Conservation (phyloP, 37 sponge, comb jelly and placozoan genomes). For the Beroe ovata region DNA sequence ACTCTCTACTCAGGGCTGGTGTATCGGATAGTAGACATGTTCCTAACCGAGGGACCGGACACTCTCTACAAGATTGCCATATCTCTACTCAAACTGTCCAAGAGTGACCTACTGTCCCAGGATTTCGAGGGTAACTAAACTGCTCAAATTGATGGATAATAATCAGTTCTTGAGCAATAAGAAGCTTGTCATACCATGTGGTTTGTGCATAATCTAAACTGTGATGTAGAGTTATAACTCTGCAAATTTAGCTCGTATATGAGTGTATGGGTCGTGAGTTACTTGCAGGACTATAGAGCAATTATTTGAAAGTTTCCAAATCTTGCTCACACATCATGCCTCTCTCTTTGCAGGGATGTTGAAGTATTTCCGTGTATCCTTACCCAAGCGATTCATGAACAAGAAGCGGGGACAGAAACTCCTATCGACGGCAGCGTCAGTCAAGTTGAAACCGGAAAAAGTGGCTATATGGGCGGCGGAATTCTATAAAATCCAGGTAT, state of each 20-base stretch:
- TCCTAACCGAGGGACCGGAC: conserved; percentile 80
- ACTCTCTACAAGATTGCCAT: conserved; percentile 47
- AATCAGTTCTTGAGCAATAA: too few relatives aligned
- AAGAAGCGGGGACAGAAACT: conserved; percentile 71
- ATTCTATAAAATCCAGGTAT: conserved; percentile 37
- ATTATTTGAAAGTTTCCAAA: too few relatives aligned
- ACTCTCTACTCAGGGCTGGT: conserved; percentile 74
- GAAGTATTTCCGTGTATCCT: conserved; percentile 85
- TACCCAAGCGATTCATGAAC: conserved; percentile 83
- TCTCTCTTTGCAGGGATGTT: conserved; percentile 82
- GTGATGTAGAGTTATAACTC: too few relatives aligned
- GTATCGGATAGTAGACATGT: conserved; percentile 91
- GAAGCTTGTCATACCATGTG: too few relatives aligned
- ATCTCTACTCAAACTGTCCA: conserved; percentile 39
- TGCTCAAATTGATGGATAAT: too few relatives aligned
- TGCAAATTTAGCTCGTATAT: too few relatives aligned
- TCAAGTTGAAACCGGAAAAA: conserved; percentile 54
- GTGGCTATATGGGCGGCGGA: conserved; percentile 62
- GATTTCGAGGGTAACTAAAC: conserved; percentile 75
- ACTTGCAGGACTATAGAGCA: too few relatives aligned
- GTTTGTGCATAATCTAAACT: too few relatives aligned
- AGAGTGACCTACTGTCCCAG: conserved; percentile 48
- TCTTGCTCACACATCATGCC: too few relatives aligned
- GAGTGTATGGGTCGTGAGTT: too few relatives aligned
- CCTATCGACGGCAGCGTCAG: conserved; percentile 34